Percentiles rank a stretch among this genome's conserved stretches.
phyloP scores from a whole-genome alignment of 2,797 vertebrate species.

The Helostoma temminkii region DNA sequence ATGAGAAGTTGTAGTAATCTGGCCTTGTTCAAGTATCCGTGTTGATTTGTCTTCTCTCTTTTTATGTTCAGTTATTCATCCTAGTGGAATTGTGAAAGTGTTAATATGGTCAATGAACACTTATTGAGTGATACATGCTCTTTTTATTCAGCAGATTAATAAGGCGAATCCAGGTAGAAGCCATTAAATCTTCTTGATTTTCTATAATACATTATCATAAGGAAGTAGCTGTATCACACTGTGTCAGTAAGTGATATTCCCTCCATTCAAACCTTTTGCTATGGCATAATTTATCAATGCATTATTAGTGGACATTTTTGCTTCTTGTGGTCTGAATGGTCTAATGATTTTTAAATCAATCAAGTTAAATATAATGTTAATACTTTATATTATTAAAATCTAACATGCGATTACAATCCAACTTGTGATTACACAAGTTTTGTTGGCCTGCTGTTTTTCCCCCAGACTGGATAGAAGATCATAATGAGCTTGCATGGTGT shows the following conservation, averaged over 20 bases:
- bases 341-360: neutral
- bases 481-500: no score
- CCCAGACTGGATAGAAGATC: no score
- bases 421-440: no score
- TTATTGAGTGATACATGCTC: slow-evolving; percentile 1
- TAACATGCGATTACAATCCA: no score
- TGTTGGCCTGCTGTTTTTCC: no score
- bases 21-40: slow-evolving; percentile 33
- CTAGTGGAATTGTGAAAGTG: slow-evolving; percentile 21
- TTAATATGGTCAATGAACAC: slow-evolving; percentile 5
- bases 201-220: neutral
- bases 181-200: slow-evolving; percentile 4
- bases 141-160: slow-evolving; percentile 12
- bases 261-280: no score
- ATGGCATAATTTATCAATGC: no score
- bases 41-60: slow-evolving; percentile 43
- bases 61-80: slow-evolving; percentile 47
- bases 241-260: neutral
- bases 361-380: no score
- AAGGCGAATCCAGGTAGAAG: slow-evolving; percentile 33
- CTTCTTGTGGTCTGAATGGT: no score
- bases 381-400: neutral
- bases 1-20: slow-evolving; percentile 51
- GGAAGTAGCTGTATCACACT: no score
- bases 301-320: no score